Percentiles rank a stretch among this genome's conserved stretches.
phyloP scores from a whole-genome alignment of 1,140 invertebrate species.

The Eueides isabella region DNA sequence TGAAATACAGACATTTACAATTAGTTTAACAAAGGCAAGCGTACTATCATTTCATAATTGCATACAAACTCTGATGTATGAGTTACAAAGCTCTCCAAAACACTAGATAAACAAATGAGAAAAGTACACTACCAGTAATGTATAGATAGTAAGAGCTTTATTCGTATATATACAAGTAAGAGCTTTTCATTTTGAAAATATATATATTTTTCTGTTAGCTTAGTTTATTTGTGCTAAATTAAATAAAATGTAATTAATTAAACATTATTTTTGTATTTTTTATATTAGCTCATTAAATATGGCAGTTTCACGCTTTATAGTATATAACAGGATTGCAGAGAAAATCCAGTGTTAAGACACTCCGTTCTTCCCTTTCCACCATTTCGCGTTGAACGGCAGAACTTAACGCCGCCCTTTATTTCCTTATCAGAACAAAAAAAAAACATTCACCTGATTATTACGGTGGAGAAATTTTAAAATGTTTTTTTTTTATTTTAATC shows the following conservation, averaged over 20 bases:
- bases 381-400: too few relatives aligned
- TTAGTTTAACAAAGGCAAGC: neutral
- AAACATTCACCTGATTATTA: too few relatives aligned
- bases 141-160: too few relatives aligned
- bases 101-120: conserved; percentile 15
- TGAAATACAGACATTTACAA: neutral
- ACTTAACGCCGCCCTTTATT: too few relatives aligned
- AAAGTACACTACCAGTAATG: conserved; percentile 6
- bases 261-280: neutral
- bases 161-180: conserved; percentile 16
- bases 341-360: too few relatives aligned
- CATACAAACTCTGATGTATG: neutral
- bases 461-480: too few relatives aligned
- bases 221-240: neutral
- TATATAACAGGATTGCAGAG: too few relatives aligned
- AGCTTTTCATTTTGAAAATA: neutral
- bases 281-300: neutral
- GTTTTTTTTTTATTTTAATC: too few relatives aligned
- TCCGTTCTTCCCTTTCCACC: too few relatives aligned
- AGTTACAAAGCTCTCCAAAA: neutral
- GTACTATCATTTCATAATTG: neutral
- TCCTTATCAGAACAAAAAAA: too few relatives aligned
- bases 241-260: too few relatives aligned
- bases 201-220: neutral
- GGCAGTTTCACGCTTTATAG: too few relatives aligned